Conservation (phyloP, 2,113 vertebrate species). For the Myanophis thanlyinensis region DNA sequence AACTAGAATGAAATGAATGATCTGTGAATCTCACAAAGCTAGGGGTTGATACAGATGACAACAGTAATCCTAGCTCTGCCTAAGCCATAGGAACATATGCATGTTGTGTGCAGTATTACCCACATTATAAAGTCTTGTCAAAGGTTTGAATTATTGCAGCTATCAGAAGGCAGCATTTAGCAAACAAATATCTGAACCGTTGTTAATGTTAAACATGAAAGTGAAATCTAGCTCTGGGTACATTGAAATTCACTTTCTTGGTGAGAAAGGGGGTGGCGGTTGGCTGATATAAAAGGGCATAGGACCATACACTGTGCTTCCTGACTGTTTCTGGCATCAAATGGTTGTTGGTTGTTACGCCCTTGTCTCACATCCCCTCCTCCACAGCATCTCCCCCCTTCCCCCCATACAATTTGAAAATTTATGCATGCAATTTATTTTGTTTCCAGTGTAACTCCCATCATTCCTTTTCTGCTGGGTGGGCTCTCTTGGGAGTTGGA, state of each 20-base stretch:
- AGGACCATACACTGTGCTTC: constrained; percentile 9
- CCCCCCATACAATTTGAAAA: background rate
- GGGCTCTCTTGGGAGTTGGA: constrained; percentile 12
- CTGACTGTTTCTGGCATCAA: background rate
- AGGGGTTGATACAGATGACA: accelerated
- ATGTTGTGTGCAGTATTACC: background rate
- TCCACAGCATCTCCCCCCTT: background rate
- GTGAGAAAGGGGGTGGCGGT: constrained; percentile 4
- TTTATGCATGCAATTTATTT: background rate
- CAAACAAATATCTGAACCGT: constrained; percentile 3
- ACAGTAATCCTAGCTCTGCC: background rate
- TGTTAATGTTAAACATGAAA: background rate
- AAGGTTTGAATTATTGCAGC: constrained; percentile 17
- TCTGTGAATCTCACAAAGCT: background rate
- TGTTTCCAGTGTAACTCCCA: background rate
- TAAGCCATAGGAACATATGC: background rate
- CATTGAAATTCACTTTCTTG: constrained; percentile 13
- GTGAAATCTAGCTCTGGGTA: background rate
- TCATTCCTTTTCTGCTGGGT: constrained; percentile 18
- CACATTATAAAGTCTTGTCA: background rate
- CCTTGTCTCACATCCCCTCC: constrained; percentile 20
- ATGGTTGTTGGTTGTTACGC: background rate
- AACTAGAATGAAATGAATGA: background rate
- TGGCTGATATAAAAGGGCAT: background rate
- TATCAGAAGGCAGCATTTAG: constrained; percentile 37